phyloP scores from a whole-genome alignment of 1,140 invertebrate species.

The Drosophila parabipectinata region DNA sequence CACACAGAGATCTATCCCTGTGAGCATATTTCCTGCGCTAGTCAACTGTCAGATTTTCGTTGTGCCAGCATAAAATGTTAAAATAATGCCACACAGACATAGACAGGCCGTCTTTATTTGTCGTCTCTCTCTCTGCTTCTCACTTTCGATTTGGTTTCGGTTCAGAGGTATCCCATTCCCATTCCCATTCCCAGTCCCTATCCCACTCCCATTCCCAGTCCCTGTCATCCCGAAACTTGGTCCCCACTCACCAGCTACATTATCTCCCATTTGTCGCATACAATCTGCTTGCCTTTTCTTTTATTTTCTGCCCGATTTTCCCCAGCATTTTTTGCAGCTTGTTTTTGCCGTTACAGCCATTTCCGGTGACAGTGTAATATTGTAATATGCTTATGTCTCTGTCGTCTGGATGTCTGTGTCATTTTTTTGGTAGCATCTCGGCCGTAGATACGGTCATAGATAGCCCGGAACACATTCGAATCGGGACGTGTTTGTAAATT shows the following conservation, averaged over 20 bases:
- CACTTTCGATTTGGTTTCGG: constrained; percentile 24
- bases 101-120: constrained; percentile 67
- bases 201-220: constrained; percentile 11
- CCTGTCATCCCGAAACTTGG: constrained; percentile 8
- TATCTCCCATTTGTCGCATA: constrained; percentile 82
- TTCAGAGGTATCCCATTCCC: constrained; percentile 18
- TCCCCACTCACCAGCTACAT: constrained; percentile 68
- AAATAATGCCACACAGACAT: constrained; percentile 77
- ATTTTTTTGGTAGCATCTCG: constrained; percentile 37
- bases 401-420: constrained; percentile 54
- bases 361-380: constrained; percentile 82
- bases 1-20: constrained; percentile 12
- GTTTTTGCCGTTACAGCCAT: constrained; percentile 54
- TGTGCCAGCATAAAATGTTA: constrained; percentile 82
- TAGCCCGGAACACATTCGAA: constrained; percentile 30
- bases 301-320: constrained; percentile 22
- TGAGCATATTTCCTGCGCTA: constrained; percentile 78
- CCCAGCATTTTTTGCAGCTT: constrained; percentile 10
- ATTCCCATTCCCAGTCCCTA: constrained; percentile 15
- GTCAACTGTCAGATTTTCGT: constrained; percentile 82
- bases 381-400: constrained; percentile 82
- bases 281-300: constrained; percentile 71
- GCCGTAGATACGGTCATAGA: constrained; percentile 41
- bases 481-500: constrained; percentile 25
- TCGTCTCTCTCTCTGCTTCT: constrained; percentile 61